Evolutionary conservation across 2,113 vertebrate species (phyloP).

Genomic region (Sisor rabdophorus): DNA sequence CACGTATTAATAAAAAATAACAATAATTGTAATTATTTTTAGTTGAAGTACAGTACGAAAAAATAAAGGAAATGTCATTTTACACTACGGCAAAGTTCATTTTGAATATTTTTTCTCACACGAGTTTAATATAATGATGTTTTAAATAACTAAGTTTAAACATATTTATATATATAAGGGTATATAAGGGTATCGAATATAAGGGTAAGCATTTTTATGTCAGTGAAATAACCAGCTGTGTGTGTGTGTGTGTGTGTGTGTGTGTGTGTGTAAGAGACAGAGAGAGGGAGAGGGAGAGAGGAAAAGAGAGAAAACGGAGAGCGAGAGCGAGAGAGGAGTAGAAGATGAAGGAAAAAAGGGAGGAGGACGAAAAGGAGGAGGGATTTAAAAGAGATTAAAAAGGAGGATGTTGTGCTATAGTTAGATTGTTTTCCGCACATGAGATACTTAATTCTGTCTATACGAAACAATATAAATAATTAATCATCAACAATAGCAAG

Average conservation of each 20-base stretch:
- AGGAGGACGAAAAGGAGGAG: constrained; percentile 27
- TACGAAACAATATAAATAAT: neutral
- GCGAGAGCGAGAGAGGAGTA: constrained; percentile 31
- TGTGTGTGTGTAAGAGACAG: no score
- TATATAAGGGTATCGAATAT: no score
- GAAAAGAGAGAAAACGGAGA: constrained; percentile 15
- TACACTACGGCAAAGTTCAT: no score
- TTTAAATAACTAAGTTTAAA: no score
- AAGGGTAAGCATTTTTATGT: no score
- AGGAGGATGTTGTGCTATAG: constrained; percentile 1
- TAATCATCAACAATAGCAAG: neutral
- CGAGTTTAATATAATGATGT: no score
- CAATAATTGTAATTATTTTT: constrained; percentile 8
- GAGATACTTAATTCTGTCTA: neutral
- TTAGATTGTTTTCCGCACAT: neutral
- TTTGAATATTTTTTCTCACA: no score
- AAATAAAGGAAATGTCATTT: no score
- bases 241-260: constrained; percentile 35
- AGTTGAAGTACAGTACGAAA: no score
- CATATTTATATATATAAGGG: no score
- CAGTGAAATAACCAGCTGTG: no score
- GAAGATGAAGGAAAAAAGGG: constrained; percentile 26
- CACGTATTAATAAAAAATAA: no score
- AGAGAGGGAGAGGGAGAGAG: constrained; percentile 17
- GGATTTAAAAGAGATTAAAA: constrained; percentile 35